phyloP scores from a whole-genome alignment of 2,888 invertebrate genomes.

The Ernsta delagoae region DNA sequence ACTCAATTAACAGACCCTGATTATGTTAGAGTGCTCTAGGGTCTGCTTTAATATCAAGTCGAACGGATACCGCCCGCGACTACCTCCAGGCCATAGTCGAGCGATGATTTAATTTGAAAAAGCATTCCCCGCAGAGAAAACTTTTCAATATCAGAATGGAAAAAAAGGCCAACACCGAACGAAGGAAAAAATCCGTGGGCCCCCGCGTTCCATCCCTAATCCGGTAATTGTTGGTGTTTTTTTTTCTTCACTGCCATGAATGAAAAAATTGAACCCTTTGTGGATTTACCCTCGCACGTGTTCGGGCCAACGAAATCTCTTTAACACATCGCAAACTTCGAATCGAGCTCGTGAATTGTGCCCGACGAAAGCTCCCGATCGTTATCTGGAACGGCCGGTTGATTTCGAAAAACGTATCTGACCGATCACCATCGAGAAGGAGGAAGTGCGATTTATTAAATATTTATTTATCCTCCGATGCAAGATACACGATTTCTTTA shows the following conservation, averaged over 20 bases:
- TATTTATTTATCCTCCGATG: constrained; percentile 23
- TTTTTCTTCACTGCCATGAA: constrained; percentile 57
- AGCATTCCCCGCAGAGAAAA: constrained; percentile 61
- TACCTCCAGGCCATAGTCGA: constrained; percentile 43
- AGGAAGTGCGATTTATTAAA: constrained; percentile 46
- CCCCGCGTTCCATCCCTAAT: constrained; percentile 73
- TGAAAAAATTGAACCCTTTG: constrained; percentile 72
- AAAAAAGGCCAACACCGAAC: constrained; percentile 38
- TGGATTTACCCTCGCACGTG: constrained; percentile 77
- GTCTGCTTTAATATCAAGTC: constrained; percentile 26
- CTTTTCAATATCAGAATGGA: constrained; percentile 55
- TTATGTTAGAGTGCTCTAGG: constrained; percentile 27
- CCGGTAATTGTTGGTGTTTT: constrained; percentile 76
- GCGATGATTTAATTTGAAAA: constrained; percentile 64
- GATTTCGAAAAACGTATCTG: constrained; percentile 31
- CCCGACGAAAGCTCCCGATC: constrained; percentile 57
- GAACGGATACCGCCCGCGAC: constrained; percentile 30
- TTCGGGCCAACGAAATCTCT: constrained; percentile 55
- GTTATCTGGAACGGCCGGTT: constrained; percentile 52
- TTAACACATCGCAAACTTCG: constrained; percentile 65
- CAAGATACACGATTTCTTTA: constrained; percentile 56
- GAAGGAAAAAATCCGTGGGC: constrained; percentile 54
- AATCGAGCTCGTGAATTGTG: constrained; percentile 56
- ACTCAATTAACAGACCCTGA: constrained; percentile 30
- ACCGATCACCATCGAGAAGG: constrained; percentile 30